phyloP scores from a whole-genome alignment of 2,797 vertebrate species.

The Erethizon dorsatum region DNA sequence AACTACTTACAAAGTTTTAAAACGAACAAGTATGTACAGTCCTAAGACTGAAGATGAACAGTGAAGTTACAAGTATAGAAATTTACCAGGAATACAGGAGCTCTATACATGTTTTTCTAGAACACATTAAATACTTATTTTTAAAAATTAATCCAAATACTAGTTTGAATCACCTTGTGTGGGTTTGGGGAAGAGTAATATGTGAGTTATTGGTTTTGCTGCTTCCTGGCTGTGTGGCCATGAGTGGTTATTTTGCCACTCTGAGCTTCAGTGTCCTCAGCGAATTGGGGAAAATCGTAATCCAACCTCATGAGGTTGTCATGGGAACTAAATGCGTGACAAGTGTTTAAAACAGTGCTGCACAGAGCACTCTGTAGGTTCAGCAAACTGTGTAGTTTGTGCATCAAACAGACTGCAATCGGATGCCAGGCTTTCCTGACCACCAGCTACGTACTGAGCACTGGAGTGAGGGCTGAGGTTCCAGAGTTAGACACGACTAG shows the following conservation, averaged over 20 bases:
- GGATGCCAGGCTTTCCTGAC: neutral
- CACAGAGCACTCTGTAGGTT: fast-evolving
- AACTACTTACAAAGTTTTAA: neutral
- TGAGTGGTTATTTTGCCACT: neutral
- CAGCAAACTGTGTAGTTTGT: neutral
- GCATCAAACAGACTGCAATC: neutral
- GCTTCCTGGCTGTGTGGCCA: neutral
- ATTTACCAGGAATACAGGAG: neutral
- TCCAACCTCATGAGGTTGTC: neutral
- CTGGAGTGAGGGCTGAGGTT: neutral
- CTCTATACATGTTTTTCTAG: neutral
- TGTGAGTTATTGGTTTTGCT: neutral
- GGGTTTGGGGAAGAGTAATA: neutral
- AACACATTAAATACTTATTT: neutral
- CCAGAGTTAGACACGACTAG: neutral
- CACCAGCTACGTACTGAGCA: neutral
- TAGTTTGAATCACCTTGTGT: neutral
- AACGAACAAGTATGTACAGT: neutral
- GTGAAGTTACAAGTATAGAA: neutral
- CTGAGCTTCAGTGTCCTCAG: neutral
- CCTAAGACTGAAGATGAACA: neutral
- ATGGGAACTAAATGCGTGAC: neutral
- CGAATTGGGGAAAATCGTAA: neutral
- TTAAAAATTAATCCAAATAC: neutral
- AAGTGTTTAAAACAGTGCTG: neutral